Percentiles rank a stretch among this genome's conserved stretches.
Conservation (phyloP, 1,140 invertebrate species). For the Drosophila ironensis region DNA sequence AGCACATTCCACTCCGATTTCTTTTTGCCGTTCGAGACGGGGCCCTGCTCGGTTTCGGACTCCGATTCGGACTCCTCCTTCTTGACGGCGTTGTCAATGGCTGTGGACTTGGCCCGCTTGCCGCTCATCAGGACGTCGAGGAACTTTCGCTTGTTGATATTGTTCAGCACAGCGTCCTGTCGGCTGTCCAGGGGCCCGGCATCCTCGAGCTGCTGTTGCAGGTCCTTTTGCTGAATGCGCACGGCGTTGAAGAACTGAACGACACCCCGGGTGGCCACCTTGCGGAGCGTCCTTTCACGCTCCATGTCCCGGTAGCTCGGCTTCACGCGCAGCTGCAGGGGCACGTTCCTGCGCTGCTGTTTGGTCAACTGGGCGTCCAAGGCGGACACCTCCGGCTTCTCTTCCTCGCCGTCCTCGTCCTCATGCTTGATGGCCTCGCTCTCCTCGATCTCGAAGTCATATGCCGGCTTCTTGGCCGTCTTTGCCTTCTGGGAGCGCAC, state of each 20-base stretch:
- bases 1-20: slow-evolving; percentile 85
- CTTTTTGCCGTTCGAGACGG: slow-evolving; percentile 38
- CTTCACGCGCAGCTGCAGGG: slow-evolving; percentile 87
- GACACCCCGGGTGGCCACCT: slow-evolving; percentile 95
- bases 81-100: slow-evolving; percentile 84
- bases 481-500: slow-evolving; percentile 4
- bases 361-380: slow-evolving; percentile 54
- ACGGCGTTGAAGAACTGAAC: slow-evolving; percentile 97
- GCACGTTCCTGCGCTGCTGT: slow-evolving; percentile 83
- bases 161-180: slow-evolving; percentile 91
- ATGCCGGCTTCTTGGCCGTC: slow-evolving; percentile 24
- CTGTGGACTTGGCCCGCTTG: slow-evolving; percentile 84
- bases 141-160: slow-evolving; percentile 91
- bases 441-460: slow-evolving; percentile 83
- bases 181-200: slow-evolving; percentile 91
- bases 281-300: slow-evolving; percentile 88
- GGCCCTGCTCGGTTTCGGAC: slow-evolving; percentile 61
- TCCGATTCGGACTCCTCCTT: slow-evolving; percentile 82
- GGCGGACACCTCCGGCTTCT: slow-evolving; percentile 75
- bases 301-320: slow-evolving; percentile 88
- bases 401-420: slow-evolving; percentile 65
- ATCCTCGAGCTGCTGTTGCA: slow-evolving; percentile 88
- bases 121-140: slow-evolving; percentile 91
- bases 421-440: slow-evolving; percentile 82
- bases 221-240: slow-evolving; percentile 90